Evolutionary conservation across 2,113 vertebrate genomes (phyloP).

Genomic region (Hyla sarda): DNA sequence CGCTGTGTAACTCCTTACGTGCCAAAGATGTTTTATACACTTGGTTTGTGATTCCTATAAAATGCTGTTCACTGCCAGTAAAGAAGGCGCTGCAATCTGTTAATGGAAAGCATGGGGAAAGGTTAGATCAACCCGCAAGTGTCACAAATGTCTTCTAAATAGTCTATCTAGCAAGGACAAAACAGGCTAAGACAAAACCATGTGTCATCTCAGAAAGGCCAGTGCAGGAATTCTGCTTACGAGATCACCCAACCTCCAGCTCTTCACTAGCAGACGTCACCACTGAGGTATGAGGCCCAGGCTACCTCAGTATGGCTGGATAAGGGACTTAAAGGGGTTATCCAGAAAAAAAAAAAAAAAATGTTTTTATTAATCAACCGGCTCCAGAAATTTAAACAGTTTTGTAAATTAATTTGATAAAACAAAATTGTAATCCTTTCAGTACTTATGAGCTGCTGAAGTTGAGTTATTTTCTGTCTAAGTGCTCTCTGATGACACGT

Average conservation of each 20-base stretch:
- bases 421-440: too few species aligned
- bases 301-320: too few species aligned
- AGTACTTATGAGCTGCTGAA: too few species aligned
- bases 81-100: conserved; percentile 41
- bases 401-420: too few species aligned
- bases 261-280: neutral
- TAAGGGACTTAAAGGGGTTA: too few species aligned
- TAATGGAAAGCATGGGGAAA: conserved; percentile 23
- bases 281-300: neutral
- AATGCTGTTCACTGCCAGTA: conserved; percentile 15
- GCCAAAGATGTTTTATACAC: conserved; percentile 18
- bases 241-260: neutral
- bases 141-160: neutral
- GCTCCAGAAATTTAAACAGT: too few species aligned
- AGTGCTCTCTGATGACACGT: too few species aligned
- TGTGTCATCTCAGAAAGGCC: neutral
- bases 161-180: neutral
- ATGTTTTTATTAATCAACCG: too few species aligned
- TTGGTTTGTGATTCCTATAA: conserved; percentile 28
- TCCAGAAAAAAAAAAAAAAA: too few species aligned
- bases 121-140: conserved; percentile 23
- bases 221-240: neutral
- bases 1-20: conserved; percentile 37
- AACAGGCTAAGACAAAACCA: neutral
- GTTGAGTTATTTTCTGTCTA: too few species aligned